phyloP scores from a whole-genome alignment of 53 echinoderm and acorn worm genomes.

The Echinometra lucunter region DNA sequence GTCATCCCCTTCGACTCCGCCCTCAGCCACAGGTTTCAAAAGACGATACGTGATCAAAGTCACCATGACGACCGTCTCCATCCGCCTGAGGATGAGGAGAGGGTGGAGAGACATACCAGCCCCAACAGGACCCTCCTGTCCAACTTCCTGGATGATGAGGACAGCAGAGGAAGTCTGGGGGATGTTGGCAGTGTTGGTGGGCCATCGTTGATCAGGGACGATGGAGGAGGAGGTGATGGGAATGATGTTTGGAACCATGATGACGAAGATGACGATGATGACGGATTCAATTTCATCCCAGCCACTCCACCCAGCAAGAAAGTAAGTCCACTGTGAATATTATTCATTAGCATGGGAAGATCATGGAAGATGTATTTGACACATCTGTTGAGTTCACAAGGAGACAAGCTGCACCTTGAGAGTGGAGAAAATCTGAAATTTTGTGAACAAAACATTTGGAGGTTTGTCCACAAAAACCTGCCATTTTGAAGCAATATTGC shows the following conservation, averaged over 20 bases:
- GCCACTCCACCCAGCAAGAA: conserved; percentile 94
- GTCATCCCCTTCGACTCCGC: conserved; percentile 65
- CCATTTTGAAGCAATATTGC: too few species aligned
- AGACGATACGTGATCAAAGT: background rate
- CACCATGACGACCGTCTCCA: conserved; percentile 48
- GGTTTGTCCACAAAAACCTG: too few species aligned
- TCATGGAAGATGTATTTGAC: too few species aligned
- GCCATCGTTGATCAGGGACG: conserved; percentile 14
- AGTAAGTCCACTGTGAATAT: conserved; percentile 62
- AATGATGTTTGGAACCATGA: background rate
- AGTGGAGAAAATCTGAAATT: too few species aligned
- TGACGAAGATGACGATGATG: conserved; percentile 66
- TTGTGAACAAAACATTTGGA: too few species aligned
- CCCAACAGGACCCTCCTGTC: conserved; percentile 78
- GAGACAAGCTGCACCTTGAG: too few species aligned
- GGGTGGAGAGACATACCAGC: conserved; percentile 1
- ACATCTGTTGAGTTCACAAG: too few species aligned
- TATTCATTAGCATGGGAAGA: background rate
- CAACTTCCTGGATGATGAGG: conserved; percentile 64
- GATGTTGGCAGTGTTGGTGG: background rate
- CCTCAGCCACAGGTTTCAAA: conserved; percentile 62
- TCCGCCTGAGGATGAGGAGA: background rate
- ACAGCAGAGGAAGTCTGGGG: conserved; percentile 1
- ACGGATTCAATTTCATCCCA: conserved; percentile 87
- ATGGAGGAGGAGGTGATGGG: background rate